Evolutionary conservation across 1,140 invertebrate species (phyloP).

Genomic region (Drosophila equinoxialis): DNA sequence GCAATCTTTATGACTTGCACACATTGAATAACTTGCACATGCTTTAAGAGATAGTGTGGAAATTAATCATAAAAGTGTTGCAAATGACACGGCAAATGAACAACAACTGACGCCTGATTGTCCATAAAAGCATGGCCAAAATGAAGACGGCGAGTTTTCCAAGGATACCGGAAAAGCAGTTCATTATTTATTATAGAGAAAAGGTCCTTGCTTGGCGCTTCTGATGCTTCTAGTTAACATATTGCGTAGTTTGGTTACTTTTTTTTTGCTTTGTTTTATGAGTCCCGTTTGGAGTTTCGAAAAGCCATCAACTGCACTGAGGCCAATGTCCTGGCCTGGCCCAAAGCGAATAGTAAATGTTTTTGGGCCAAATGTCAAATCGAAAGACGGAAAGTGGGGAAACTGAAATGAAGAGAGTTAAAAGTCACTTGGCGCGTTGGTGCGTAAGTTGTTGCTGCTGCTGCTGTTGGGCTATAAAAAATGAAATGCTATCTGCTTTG

Average conservation of each 20-base stretch:
- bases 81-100: conserved; percentile 71
- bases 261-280: conserved; percentile 67
- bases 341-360: conserved; percentile 18
- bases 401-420: not conserved
- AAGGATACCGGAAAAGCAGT: conserved; percentile 10
- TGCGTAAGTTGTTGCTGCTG: conserved; percentile 46
- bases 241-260: conserved; percentile 56
- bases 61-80: conserved; percentile 78
- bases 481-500: conserved; percentile 52
- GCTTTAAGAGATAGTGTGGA: conserved; percentile 10
- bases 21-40: not conserved
- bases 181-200: conserved; percentile 52
- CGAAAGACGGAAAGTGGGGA: not conserved
- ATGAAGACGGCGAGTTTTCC: not conserved
- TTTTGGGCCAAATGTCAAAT: conserved; percentile 30
- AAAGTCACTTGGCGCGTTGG: conserved; percentile 33
- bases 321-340: conserved; percentile 15
- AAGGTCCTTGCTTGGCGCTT: not conserved
- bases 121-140: conserved; percentile 36
- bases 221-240: conserved; percentile 56
- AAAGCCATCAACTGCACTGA: conserved; percentile 72
- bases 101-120: conserved; percentile 32
- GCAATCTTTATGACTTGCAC: conserved; percentile 34
- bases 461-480: conserved; percentile 63
- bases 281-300: conserved; percentile 51